Evolutionary conservation across 2,888 invertebrate genomes (phyloP), one percentile per base, ranked within the genome.

Genomic region (Strigamia crassipes): DNA sequence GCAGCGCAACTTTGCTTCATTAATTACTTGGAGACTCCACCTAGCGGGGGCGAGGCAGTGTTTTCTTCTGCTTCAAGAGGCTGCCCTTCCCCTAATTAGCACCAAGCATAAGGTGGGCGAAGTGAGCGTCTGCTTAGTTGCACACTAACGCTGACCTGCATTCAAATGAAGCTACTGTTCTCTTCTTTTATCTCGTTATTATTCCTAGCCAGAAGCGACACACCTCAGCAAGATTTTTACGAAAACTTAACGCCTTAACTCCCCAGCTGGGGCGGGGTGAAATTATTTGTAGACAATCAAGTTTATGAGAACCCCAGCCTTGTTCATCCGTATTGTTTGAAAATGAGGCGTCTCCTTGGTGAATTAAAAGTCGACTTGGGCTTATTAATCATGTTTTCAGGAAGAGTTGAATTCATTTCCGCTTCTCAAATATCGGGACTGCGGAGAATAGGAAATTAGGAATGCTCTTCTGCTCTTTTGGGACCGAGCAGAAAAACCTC

Each of bases 11-110:
- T 56, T n/a, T 56, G 38, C 38, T 56, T 56, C 56, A 56, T 56
- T 56, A 56, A 56, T 56, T 56, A 56, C 18, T 56, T 56, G 15
- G 56, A 56, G 56, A 18, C 56, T 56, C 18, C 56, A 21, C 18
- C 18, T 18, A 56, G 56, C 56, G n/a, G 6, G 56, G 18, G 56
- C 18, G n/a, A 56, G 56, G 56, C 56, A 18, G 56, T 56, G 56
- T 56, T 56, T 56, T 56, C 56, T 56, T 56, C 56, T 56, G 56
- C 56, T 21, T 56, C 56, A 56, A 56, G 56, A 56, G 56, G 56
- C 56, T 56, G 56, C 56, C 56, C 56, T 56, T 56, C 56, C 56
- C 56, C 56, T 56, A 56, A 56, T 56, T 56, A 56, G 56, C 56
- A 18, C 56, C 56, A 18, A 56, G 56, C 56, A 56, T 56, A 56